These are phyloP conservation scores for Panthera uncia DNA, from an alignment of 2,113 vertebrate genomes.

Conservation along the genomic window DNA sequence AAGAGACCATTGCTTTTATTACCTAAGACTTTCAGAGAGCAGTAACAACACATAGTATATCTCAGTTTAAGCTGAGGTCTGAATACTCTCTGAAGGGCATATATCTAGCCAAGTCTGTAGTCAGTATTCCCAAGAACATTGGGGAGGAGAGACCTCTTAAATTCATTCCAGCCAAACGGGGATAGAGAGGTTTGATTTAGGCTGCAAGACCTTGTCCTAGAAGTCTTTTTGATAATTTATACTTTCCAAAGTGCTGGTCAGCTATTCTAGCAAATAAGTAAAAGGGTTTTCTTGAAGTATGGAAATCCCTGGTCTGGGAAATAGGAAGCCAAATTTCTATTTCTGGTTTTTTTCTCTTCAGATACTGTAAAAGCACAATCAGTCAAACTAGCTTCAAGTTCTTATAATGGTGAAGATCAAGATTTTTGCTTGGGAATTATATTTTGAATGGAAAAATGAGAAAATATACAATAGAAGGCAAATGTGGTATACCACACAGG, in stretches of 20 bases:
- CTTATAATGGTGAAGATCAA: background rate
- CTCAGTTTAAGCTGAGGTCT: background rate
- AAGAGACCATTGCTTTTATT: background rate
- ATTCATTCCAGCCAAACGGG: background rate
- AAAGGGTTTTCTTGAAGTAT: background rate
- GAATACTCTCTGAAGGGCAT: background rate
- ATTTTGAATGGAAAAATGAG: constrained; percentile 8
- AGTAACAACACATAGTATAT: background rate
- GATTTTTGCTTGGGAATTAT: background rate
- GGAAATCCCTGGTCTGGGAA: background rate
- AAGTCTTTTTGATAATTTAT: background rate
- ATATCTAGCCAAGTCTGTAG: background rate
- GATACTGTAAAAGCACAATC: background rate
- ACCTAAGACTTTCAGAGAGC: background rate
- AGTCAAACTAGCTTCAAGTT: background rate
- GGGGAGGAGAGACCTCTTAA: background rate
- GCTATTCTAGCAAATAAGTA: background rate
- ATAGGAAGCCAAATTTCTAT: background rate
- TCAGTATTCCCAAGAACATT: background rate
- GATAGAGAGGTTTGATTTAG: background rate
- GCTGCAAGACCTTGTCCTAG: background rate
- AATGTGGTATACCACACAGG: background rate
- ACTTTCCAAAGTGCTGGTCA: background rate
- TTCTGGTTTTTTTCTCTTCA: background rate
- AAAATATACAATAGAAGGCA: background rate